Base-by-base conservation (phyloP, 2,888 invertebrate genomes). In the Strigamia transsilvanica region DNA sequence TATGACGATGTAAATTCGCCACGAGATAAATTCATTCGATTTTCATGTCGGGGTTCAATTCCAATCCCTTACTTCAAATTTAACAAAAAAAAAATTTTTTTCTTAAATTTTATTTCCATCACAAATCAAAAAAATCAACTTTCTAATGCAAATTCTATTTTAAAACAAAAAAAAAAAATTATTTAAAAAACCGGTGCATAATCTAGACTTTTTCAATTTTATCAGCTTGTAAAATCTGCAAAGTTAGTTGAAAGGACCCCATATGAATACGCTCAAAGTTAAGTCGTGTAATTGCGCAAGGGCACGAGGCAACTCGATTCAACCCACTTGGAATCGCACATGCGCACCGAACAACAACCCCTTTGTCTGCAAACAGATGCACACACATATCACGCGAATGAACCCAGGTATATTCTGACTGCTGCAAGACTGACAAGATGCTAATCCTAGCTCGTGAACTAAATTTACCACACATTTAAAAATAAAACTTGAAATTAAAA, bases 241-340 rank as follows among this genome's bases (percentile, higher is more conserved):
- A 13, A 13, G 46, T 46, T 46, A 46, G 46, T 46, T 46, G 46
- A 46, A 46, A 46, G n/a, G 46, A 46, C 46, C 46, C 46, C 46
- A 46, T 46, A n/a, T 46, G 46, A 46, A 13, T 13, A 46, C 46
- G 46, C n/a, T 46, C 46, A 46, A 46, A 46, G 46, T 46, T 46
- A 46, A 46, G 46, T 46, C 46, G 46, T 46, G 46, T 46, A 46
- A 46, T 46, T 46, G n/a, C 46, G 46, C 46, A 46, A 46, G 46
- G 46, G 46, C 46, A 46, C 13, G 46, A 13, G 12, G 46, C 38
- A 46, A 46, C 46, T 46, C 13, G 46, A 46, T 46, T 46, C 46
- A 46, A n/a, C 46, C 46, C 46, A n/a, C 15, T 46, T 46, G 46
- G n/a, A 46, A n/a, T 46, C 46, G 46, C 46, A 46, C 46, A 46